Percentiles rank a stretch among this genome's conserved stretches.
Conservation (phyloP, 2,113 vertebrate genomes). For the Spermophilus dauricus region DNA sequence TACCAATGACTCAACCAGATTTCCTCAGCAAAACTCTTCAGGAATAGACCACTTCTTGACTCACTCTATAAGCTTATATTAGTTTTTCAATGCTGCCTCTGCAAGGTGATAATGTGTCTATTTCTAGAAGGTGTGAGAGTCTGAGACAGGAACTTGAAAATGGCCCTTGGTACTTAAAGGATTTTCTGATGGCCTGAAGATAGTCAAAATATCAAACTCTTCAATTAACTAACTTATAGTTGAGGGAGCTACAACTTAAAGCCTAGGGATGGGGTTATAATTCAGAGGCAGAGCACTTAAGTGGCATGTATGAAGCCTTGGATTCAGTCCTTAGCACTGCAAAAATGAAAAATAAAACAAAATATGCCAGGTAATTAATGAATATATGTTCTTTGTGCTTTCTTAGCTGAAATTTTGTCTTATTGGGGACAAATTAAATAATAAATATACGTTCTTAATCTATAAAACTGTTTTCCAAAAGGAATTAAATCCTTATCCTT, state of each 20-base stretch:
- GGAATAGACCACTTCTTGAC: not conserved
- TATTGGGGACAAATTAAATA: not conserved
- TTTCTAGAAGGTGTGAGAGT: not conserved
- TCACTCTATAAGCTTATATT: not conserved
- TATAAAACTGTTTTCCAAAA: not conserved
- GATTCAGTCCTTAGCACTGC: not conserved
- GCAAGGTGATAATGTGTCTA: too few relatives aligned
- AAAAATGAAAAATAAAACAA: not conserved
- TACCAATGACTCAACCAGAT: not conserved
- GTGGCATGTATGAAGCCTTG: not conserved
- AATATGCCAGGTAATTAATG: not conserved
- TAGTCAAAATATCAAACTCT: not conserved
- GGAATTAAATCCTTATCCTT: not conserved
- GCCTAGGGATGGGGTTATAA: not conserved
- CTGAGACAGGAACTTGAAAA: not conserved
- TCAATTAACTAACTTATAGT: not conserved
- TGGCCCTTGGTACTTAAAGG: not conserved
- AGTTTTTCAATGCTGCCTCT: not conserved
- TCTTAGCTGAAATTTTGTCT: not conserved
- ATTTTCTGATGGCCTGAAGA: not conserved
- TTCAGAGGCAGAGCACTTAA: not conserved
- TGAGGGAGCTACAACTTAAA: not conserved
- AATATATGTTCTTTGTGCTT: not conserved
- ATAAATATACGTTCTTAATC: not conserved
- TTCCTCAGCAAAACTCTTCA: not conserved